Percentiles rank a stretch among this genome's conserved stretches.
Conservation (phyloP, 2,888 invertebrate species). For the Dryadula phaetusa region DNA sequence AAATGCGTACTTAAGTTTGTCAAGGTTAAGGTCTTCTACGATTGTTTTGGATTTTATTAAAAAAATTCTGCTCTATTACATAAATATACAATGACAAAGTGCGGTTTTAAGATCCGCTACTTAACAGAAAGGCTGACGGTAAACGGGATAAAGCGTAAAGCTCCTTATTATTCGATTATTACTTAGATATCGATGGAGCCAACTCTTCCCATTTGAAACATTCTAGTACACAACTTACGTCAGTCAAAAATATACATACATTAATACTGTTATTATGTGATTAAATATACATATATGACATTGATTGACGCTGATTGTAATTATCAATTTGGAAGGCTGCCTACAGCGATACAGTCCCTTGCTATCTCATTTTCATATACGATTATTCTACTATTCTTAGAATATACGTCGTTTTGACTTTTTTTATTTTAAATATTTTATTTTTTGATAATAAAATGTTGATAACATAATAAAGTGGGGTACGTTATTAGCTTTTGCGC, state of each 20-base stretch:
- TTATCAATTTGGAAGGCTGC: constrained; percentile 39
- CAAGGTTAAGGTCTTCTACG: too few species aligned
- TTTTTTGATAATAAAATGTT: neutral
- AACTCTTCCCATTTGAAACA: neutral
- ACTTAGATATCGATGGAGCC: too few species aligned
- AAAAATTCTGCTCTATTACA: too few species aligned
- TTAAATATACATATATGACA: constrained; percentile 4
- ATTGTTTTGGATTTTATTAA: too few species aligned
- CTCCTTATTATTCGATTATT: too few species aligned
- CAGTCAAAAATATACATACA: constrained; percentile 12
- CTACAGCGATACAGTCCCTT: constrained; percentile 20
- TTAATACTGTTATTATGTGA: constrained; percentile 24
- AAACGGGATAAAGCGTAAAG: too few species aligned
- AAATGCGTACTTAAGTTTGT: too few species aligned
- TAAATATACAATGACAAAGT: too few species aligned
- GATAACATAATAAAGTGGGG: too few species aligned
- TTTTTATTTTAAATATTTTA: neutral
- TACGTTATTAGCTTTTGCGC: too few species aligned
- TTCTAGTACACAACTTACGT: neutral
- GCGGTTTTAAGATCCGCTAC: too few species aligned
- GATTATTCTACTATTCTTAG: neutral
- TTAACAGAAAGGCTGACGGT: too few species aligned
- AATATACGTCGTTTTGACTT: neutral
- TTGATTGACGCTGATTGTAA: constrained; percentile 42
- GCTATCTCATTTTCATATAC: constrained; percentile 3